Conservation (phyloP, 1,140 invertebrate genomes). For the Ooceraea biroi region DNA sequence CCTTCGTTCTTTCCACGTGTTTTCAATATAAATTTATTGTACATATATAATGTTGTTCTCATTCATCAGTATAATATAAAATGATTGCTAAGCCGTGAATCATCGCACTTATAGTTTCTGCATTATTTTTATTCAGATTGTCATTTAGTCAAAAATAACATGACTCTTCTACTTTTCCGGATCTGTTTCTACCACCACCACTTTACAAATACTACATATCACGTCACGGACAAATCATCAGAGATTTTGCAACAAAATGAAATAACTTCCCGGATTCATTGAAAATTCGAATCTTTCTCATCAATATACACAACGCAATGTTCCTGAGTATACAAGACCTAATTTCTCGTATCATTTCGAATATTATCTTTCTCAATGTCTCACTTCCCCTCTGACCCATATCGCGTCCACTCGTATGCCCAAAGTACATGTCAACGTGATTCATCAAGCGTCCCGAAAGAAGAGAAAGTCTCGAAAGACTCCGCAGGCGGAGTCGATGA, state of each 20-base stretch:
- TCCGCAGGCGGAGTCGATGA: background rate
- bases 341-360: background rate
- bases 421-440: background rate
- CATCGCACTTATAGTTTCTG: background rate
- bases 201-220: background rate
- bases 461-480: conserved; percentile 44
- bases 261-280: background rate
- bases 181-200: background rate
- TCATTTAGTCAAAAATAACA: conserved; percentile 18
- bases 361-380: background rate
- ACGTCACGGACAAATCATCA: no score
- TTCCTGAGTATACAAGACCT: background rate
- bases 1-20: conserved; percentile 48
- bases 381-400: background rate
- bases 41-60: background rate
- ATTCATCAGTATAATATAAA: conserved; percentile 30
- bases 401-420: background rate
- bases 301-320: background rate
- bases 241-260: background rate
- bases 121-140: background rate
- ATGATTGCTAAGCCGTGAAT: background rate
- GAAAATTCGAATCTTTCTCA: background rate
- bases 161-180: background rate
- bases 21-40: conserved; percentile 40
- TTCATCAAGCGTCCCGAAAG: conserved; percentile 39